Percentiles rank a stretch among this genome's conserved stretches.
Evolutionary conservation across 2,888 invertebrate genomes (phyloP).

Genomic region (Nematopogon swammerdamellus): DNA sequence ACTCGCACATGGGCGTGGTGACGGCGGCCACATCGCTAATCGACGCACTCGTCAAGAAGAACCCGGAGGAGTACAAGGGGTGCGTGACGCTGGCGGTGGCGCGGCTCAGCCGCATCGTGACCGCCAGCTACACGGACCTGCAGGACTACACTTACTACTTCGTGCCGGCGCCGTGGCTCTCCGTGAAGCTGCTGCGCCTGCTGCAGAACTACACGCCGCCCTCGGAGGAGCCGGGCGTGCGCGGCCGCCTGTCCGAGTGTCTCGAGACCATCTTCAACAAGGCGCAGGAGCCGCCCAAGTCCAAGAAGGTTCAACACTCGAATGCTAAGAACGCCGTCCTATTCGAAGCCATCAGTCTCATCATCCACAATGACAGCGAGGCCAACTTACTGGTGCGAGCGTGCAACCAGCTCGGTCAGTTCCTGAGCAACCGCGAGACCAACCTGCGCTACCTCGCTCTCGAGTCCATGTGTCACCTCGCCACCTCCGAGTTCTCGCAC

Average conservation of each 20-base stretch:
- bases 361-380: conserved; percentile 98
- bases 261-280: conserved; percentile 97
- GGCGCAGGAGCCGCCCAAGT: conserved; percentile 99
- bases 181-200: conserved; percentile 92
- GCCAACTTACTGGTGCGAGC: conserved; percentile 95
- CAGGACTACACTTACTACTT: conserved; percentile 99
- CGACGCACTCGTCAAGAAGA: conserved; percentile 96
- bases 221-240: conserved; percentile 91
- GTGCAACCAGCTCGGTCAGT: conserved; percentile 98
- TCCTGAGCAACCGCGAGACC: conserved; percentile 95
- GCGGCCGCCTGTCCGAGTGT: conserved; percentile 95
- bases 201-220: conserved; percentile 99
- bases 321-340: conserved; percentile 99
- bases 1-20: conserved; percentile 99
- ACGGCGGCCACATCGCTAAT: conserved; percentile 98
- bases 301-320: conserved; percentile 99
- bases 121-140: conserved; percentile 97
- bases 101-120: conserved; percentile 94
- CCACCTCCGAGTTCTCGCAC: conserved; percentile 98
- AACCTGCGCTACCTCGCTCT: conserved; percentile 96
- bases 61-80: conserved; percentile 99
- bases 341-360: conserved; percentile 99
- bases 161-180: conserved; percentile 99
- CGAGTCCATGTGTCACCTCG: conserved; percentile 98
- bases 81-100: conserved; percentile 98